phyloP scores from a whole-genome alignment of 2,888 invertebrate species.

The Dryobotodes eremita region DNA sequence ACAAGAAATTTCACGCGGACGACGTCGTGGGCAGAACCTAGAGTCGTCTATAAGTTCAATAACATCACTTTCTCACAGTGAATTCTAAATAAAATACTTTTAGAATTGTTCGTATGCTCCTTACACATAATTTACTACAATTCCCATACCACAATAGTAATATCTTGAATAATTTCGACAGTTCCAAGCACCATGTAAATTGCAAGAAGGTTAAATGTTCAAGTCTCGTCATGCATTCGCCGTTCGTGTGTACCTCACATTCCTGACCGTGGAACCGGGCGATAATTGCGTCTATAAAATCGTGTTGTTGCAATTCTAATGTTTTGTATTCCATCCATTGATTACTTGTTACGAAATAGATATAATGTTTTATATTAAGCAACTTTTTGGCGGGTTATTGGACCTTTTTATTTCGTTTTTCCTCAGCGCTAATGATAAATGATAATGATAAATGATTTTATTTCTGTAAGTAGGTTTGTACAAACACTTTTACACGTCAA shows the following conservation, averaged over 20 bases:
- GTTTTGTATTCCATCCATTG: constrained; percentile 51
- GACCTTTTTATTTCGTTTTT: constrained; percentile 3
- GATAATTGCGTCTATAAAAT: constrained; percentile 47
- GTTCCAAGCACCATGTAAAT: constrained; percentile 48
- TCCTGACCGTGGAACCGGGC: constrained; percentile 47
- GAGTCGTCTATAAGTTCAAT: not conserved
- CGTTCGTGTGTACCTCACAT: constrained; percentile 54
- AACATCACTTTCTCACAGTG: constrained; percentile 9
- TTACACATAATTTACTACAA: constrained; percentile 1
- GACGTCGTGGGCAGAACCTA: not conserved
- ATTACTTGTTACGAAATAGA: constrained; percentile 51
- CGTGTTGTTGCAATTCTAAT: constrained; percentile 52
- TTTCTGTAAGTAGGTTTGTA: too few relatives aligned
- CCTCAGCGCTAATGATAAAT: not conserved
- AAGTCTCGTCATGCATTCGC: constrained; percentile 55
- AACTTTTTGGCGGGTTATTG: constrained; percentile 27
- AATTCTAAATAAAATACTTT: not conserved
- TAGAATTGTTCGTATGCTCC: constrained; percentile 6
- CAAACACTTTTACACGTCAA: too few relatives aligned
- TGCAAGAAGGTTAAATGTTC: constrained; percentile 50
- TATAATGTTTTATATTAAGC: constrained; percentile 28
- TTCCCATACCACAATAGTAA: constrained; percentile 41
- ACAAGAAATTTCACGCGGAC: not conserved
- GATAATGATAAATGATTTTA: too few relatives aligned
- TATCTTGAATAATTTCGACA: constrained; percentile 44